Conservation (phyloP, 1,140 invertebrate species). For the Cylas formicarius region DNA sequence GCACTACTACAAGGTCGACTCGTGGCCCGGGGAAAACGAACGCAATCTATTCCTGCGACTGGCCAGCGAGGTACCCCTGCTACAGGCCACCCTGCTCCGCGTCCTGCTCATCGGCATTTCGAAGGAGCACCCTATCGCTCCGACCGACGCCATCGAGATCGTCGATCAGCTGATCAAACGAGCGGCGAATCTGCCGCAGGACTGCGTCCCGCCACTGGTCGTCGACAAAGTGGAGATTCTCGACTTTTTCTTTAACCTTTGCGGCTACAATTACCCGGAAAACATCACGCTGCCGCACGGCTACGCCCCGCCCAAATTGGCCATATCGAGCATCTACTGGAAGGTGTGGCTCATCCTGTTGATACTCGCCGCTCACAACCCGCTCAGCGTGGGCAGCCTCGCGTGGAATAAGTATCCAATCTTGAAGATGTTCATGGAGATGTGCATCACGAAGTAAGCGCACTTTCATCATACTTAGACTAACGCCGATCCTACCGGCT, state of each 20-base stretch:
- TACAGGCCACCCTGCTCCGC: conserved; percentile 74
- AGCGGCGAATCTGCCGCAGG: conserved; percentile 66
- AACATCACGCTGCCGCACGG: conserved; percentile 80
- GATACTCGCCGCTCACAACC: conserved; percentile 88
- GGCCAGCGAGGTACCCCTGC: conserved; percentile 79
- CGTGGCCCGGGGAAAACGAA: conserved; percentile 88
- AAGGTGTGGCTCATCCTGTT: conserved; percentile 88
- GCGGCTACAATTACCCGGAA: conserved; percentile 87
- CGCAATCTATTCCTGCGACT: conserved; percentile 69
- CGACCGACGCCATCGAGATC: conserved; percentile 78
- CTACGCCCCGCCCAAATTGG: conserved; percentile 80
- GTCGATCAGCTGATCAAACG: conserved; percentile 77
- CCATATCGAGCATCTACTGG: conserved; percentile 89
- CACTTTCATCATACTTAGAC: conserved; percentile 3
- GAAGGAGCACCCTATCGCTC: conserved; percentile 74
- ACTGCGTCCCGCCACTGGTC: conserved; percentile 57
- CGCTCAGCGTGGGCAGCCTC: conserved; percentile 72
- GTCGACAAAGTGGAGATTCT: conserved; percentile 81
- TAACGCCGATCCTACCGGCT: too few species aligned
- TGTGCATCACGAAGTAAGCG: conserved; percentile 92
- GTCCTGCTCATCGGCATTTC: conserved; percentile 77
- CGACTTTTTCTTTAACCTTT: conserved; percentile 83
- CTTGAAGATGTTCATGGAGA: conserved; percentile 86
- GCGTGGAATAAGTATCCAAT: conserved; percentile 92
- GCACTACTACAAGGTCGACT: conserved; percentile 85